Evolutionary conservation across 2,888 invertebrate genomes (phyloP).

Genomic region (Cephonodes hylas): DNA sequence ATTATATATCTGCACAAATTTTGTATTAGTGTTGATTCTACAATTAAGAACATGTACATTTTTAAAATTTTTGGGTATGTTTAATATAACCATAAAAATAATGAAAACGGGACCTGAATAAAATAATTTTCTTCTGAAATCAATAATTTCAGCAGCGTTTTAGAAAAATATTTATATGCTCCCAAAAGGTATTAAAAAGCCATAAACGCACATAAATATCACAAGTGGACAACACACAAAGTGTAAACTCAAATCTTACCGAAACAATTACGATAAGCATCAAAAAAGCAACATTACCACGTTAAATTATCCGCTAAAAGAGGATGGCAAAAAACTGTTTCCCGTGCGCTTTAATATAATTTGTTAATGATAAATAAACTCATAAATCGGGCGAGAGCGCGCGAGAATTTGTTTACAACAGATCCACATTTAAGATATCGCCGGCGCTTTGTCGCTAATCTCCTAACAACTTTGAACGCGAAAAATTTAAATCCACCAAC

Average conservation of each 20-base stretch:
- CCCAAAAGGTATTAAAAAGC: too few relatives aligned
- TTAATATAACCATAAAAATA: too few relatives aligned
- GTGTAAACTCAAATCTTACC: constrained; percentile 25
- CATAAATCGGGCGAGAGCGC: constrained; percentile 73
- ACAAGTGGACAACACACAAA: neutral
- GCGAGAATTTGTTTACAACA: constrained; percentile 80
- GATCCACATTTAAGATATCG: constrained; percentile 80
- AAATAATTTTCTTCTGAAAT: too few relatives aligned
- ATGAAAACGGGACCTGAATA: too few relatives aligned
- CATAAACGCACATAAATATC: neutral
- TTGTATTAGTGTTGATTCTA: too few relatives aligned
- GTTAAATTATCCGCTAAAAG: constrained; percentile 53
- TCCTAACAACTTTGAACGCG: constrained; percentile 77
- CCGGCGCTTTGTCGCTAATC: constrained; percentile 78
- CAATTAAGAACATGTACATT: too few relatives aligned
- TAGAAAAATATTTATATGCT: too few relatives aligned
- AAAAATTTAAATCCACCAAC: constrained; percentile 72
- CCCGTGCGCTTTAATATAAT: constrained; percentile 77
- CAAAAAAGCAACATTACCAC: constrained; percentile 49
- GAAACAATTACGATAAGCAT: constrained; percentile 64
- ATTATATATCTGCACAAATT: too few relatives aligned
- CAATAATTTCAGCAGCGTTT: too few relatives aligned
- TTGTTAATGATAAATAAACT: constrained; percentile 82
- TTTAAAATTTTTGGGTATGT: too few relatives aligned
- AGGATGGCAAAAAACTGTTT: constrained; percentile 64